These are phyloP conservation scores for Graphium colonna DNA, from an alignment of 2,888 invertebrate genomes.

Conservation along the genomic window DNA sequence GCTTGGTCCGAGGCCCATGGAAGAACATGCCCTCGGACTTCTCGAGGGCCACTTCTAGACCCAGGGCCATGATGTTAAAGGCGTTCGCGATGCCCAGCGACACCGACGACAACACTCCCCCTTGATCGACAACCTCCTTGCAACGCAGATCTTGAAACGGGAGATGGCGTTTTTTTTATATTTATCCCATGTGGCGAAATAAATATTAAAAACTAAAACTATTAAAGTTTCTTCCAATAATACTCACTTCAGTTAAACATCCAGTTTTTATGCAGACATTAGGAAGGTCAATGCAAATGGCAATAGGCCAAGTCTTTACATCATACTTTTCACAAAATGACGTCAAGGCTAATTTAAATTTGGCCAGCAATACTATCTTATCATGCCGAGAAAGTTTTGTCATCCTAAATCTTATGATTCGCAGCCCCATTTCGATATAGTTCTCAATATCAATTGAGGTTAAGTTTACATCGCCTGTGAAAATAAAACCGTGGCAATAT, in stretches of 20 bases:
- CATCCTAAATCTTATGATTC: slow-evolving; percentile 40
- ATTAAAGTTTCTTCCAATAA: too few relatives aligned
- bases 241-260: slow-evolving; percentile 28
- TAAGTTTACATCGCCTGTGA: slow-evolving; percentile 34
- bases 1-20: too few relatives aligned
- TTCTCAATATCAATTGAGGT: slow-evolving; percentile 40
- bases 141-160: too few relatives aligned
- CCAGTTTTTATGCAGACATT: slow-evolving; percentile 49
- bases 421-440: slow-evolving; percentile 41
- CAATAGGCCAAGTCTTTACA: slow-evolving; percentile 43
- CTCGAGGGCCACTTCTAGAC: too few relatives aligned
- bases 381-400: slow-evolving; percentile 33
- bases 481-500: background rate
- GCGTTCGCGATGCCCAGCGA: too few relatives aligned
- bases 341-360: slow-evolving; percentile 29
- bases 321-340: slow-evolving; percentile 40
- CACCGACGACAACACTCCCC: too few relatives aligned
- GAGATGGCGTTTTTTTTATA: too few relatives aligned
- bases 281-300: slow-evolving; percentile 45
- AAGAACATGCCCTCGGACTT: too few relatives aligned
- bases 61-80: too few relatives aligned
- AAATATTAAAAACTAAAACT: too few relatives aligned
- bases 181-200: too few relatives aligned
- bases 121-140: too few relatives aligned
- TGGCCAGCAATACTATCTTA: slow-evolving; percentile 34